Evolutionary conservation across 2,113 vertebrate species (phyloP).

Genomic region (Notarius lentiginosus): DNA sequence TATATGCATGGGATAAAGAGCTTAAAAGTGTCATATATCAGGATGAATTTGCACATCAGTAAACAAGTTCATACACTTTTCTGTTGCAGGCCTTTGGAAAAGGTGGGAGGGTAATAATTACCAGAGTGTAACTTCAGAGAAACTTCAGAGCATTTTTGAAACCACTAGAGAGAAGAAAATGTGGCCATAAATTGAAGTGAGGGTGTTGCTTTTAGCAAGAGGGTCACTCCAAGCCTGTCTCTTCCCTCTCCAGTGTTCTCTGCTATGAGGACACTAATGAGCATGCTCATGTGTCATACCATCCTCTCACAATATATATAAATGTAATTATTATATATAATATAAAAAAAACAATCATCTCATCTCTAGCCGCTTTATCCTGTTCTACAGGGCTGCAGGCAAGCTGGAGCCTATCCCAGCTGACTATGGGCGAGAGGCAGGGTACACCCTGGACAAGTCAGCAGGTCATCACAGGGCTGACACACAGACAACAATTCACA

Average conservation of each 20-base stretch:
- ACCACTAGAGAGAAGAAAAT: background rate
- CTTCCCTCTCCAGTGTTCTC: background rate
- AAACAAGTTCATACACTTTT: background rate
- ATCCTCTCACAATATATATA: too few species aligned
- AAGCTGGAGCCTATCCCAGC: too few species aligned
- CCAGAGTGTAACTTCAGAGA: background rate
- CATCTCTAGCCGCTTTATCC: too few species aligned
- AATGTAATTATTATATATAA: too few species aligned
- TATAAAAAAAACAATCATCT: too few species aligned
- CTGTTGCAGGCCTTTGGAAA: background rate
- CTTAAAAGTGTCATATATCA: constrained; percentile 2
- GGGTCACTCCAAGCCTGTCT: constrained; percentile 27
- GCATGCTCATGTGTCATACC: background rate
- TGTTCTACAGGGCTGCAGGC: too few species aligned
- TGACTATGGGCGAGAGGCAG: too few species aligned
- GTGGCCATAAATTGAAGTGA: background rate
- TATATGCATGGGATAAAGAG: constrained; percentile 7
- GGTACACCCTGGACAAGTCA: too few species aligned
- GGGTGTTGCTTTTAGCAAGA: background rate
- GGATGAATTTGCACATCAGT: constrained; percentile 15
- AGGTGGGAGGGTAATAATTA: background rate
- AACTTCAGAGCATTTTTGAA: background rate
- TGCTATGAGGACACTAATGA: background rate
- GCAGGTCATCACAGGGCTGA: too few species aligned
- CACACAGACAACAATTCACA: too few species aligned